These are phyloP conservation scores for Gasterosteus aculeatus DNA, from an alignment of 2,113 vertebrate genomes.

Conservation along the genomic window DNA sequence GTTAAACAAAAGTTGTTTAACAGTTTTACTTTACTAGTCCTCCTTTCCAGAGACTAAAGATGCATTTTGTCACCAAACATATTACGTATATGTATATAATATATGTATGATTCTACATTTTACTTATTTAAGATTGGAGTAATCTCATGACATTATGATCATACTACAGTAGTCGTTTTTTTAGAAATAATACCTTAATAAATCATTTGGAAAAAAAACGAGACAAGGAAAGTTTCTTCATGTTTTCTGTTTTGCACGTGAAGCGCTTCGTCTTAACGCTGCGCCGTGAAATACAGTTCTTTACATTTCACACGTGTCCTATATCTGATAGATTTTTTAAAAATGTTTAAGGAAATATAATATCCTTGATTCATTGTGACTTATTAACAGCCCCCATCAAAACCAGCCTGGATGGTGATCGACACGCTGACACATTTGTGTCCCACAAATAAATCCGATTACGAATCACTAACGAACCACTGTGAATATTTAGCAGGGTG, in stretches of 20 bases:
- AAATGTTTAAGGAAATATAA: background rate
- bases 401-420: background rate
- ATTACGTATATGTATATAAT: background rate
- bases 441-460: constrained; percentile 19
- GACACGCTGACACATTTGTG: constrained; percentile 15
- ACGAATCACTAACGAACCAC: constrained; percentile 19
- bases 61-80: background rate
- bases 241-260: background rate
- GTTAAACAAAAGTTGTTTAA: too few relatives aligned
- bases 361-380: background rate
- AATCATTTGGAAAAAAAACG: background rate
- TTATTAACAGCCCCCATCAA: background rate
- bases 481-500: constrained; percentile 34
- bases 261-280: background rate
- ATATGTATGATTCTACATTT: background rate
- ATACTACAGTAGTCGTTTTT: background rate
- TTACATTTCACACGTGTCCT: background rate
- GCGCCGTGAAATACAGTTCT: background rate
- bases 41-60: background rate
- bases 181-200: background rate
- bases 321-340: background rate
- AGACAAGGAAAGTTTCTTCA: background rate
- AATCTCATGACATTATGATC: background rate
- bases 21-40: too few relatives aligned
- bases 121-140: background rate